Percentiles rank a stretch among this genome's conserved stretches.
Evolutionary conservation across 2,797 vertebrate species (phyloP).

Genomic region (Rhincodon typus): DNA sequence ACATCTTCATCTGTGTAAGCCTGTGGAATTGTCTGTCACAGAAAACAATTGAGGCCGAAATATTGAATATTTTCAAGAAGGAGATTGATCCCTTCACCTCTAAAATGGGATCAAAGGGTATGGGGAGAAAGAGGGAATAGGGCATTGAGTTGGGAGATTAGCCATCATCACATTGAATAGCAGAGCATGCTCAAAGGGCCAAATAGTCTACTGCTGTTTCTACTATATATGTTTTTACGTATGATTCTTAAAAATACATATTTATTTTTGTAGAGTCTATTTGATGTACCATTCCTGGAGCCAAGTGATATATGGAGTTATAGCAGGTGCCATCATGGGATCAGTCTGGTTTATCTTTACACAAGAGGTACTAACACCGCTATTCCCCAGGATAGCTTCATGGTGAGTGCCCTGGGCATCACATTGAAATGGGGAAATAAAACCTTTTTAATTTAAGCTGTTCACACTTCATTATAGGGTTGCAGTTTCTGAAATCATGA

Average conservation of each 20-base stretch:
- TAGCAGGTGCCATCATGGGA: constrained; percentile 79
- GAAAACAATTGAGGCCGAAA: too few relatives aligned
- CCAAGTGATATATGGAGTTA: constrained; percentile 85
- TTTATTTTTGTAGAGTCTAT: constrained; percentile 73
- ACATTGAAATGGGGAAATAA: neutral
- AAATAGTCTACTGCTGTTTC: too few relatives aligned
- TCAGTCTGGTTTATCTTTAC: constrained; percentile 91
- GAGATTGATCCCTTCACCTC: too few relatives aligned
- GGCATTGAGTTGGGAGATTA: too few relatives aligned
- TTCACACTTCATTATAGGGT: neutral
- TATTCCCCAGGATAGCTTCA: constrained; percentile 95
- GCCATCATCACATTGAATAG: too few relatives aligned
- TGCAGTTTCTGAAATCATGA: neutral
- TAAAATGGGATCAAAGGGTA: too few relatives aligned
- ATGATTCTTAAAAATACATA: neutral
- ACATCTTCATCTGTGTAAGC: too few relatives aligned
- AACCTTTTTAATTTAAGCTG: neutral
- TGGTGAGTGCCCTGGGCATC: constrained; percentile 66
- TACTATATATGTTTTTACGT: too few relatives aligned
- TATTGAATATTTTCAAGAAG: too few relatives aligned
- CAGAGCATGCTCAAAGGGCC: too few relatives aligned
- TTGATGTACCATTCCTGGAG: constrained; percentile 95
- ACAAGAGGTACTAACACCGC: constrained; percentile 90
- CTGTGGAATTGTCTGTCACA: too few relatives aligned
- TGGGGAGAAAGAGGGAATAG: too few relatives aligned